phyloP scores from a whole-genome alignment of 2,113 vertebrate genomes.

The Tursiops truncatus region DNA sequence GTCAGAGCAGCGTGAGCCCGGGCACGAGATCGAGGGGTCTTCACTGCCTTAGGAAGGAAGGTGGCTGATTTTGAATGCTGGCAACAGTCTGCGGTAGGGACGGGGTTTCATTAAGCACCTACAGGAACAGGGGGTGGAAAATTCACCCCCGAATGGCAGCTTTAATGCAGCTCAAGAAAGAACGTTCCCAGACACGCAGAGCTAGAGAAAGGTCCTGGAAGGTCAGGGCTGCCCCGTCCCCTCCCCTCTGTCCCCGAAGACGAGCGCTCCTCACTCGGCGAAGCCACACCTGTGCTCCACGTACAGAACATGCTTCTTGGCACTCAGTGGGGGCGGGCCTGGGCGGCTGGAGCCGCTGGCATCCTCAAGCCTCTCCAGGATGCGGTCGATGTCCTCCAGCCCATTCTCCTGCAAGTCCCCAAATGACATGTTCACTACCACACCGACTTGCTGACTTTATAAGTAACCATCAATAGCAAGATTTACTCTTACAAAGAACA shows the following conservation, averaged over 20 bases:
- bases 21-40: neutral
- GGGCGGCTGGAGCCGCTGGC: constrained; percentile 70
- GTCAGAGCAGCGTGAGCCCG: neutral
- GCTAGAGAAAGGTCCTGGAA: rapidly evolving
- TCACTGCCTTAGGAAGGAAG: neutral
- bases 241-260: neutral
- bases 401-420: constrained; percentile 80
- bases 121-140: rapidly evolving
- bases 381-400: constrained; percentile 90
- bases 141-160: rapidly evolving
- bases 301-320: constrained; percentile 85
- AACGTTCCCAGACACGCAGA: rapidly evolving
- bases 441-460: neutral
- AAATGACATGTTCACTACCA: neutral
- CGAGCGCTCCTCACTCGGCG: neutral
- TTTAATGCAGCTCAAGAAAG: neutral
- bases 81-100: neutral
- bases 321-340: neutral
- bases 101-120: neutral
- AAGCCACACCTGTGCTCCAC: constrained; percentile 93
- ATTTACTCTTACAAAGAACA: neutral
- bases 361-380: constrained; percentile 90
- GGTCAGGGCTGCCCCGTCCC: neutral
- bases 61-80: neutral
- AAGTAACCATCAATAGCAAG: neutral